Evolutionary conservation across 2,888 invertebrate genomes (phyloP).

Genomic region (Lepidochrysops patricia): DNA sequence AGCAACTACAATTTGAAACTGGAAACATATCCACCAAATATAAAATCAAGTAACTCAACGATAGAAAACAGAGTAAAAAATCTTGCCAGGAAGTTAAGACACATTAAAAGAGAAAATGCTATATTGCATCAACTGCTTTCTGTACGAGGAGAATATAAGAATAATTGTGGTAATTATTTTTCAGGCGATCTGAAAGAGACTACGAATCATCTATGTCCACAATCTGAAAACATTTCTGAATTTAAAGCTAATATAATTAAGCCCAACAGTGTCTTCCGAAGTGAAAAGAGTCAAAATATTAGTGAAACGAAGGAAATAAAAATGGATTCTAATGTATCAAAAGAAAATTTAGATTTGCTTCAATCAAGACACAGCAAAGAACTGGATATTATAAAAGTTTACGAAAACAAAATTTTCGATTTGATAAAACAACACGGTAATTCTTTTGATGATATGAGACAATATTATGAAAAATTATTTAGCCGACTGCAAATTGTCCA

Average conservation of each 20-base stretch:
- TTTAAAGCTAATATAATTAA: conserved; percentile 41
- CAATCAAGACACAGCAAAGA: conserved; percentile 42
- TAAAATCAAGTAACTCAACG: conserved; percentile 29
- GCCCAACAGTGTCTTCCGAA: conserved; percentile 39
- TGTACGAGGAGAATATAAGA: conserved; percentile 38
- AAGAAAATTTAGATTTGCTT: conserved; percentile 46
- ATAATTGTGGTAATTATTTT: conserved; percentile 24
- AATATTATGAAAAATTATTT: conserved; percentile 36
- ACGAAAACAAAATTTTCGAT: neutral
- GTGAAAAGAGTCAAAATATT: conserved; percentile 33
- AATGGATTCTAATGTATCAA: conserved; percentile 44
- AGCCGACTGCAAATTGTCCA: conserved; percentile 30
- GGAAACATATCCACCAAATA: conserved; percentile 17
- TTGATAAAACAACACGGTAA: neutral
- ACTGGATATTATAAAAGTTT: conserved; percentile 27
- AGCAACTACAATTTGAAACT: conserved; percentile 30
- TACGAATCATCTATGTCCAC: conserved; percentile 34
- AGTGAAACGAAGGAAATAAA: conserved; percentile 44
- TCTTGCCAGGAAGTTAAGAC: conserved; percentile 49
- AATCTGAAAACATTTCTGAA: conserved; percentile 44
- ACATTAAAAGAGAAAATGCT: conserved; percentile 55
- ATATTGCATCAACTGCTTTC: conserved; percentile 41
- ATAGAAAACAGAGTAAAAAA: conserved; percentile 45
- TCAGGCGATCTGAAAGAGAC: conserved; percentile 23
- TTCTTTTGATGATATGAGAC: conserved; percentile 29